Conservation (phyloP, 2,797 vertebrate genomes). For the Hyperoplus immaculatus region DNA sequence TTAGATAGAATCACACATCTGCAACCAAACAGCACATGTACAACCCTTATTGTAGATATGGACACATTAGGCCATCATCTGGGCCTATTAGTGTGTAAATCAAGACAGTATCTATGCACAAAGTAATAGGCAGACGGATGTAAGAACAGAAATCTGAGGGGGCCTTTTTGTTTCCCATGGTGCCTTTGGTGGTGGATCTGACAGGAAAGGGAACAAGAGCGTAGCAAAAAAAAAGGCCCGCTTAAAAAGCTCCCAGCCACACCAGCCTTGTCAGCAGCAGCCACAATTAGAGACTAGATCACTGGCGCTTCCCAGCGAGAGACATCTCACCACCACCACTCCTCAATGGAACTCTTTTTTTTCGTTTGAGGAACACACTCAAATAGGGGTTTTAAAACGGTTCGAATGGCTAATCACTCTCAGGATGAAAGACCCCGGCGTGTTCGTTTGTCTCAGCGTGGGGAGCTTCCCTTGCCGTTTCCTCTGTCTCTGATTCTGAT, state of each 20-base stretch:
- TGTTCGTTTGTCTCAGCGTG: conserved; percentile 79
- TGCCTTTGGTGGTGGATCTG: conserved; percentile 80
- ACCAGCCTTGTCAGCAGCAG: conserved; percentile 74
- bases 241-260: conserved; percentile 78
- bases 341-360: conserved; percentile 68
- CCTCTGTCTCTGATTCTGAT: conserved; percentile 79
- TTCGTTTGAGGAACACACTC: conserved; percentile 80
- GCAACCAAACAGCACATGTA: conserved; percentile 38
- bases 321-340: conserved; percentile 76
- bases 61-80: conserved; percentile 67
- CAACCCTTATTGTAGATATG: conserved; percentile 52
- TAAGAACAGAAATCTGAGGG: conserved; percentile 68
- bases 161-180: conserved; percentile 66
- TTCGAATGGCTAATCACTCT: conserved; percentile 84
- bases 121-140: conserved; percentile 68
- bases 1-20: conserved; percentile 25
- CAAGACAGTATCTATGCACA: conserved; percentile 71
- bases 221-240: conserved; percentile 75
- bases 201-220: conserved; percentile 74
- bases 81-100: conserved; percentile 65
- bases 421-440: conserved; percentile 82
- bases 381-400: conserved; percentile 80
- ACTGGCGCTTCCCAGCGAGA: conserved; percentile 77
- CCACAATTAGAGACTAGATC: conserved; percentile 85
- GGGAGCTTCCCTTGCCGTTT: conserved; percentile 82